Evolutionary conservation across 2,113 vertebrate species (phyloP).

Genomic region (Otocyon megalotis): DNA sequence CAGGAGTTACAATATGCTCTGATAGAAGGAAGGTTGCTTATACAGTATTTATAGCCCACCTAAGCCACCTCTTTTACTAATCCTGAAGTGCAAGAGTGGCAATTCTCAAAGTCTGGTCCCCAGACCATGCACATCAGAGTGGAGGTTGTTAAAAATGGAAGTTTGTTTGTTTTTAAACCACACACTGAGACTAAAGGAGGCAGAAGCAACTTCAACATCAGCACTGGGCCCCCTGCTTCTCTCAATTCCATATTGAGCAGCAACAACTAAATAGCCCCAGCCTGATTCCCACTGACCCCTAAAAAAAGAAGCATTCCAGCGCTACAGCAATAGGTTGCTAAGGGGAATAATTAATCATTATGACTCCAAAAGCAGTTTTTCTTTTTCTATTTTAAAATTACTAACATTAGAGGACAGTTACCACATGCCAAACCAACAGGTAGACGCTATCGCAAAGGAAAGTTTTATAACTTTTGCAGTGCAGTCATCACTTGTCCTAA

Average conservation of each 20-base stretch:
- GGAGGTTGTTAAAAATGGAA: not conserved
- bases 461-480: not conserved
- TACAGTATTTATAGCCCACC: not conserved
- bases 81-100: not conserved
- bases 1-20: not conserved
- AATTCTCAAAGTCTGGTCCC: not conserved
- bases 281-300: not conserved
- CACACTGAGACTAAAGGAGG: not conserved
- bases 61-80: not conserved
- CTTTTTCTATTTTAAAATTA: slow-evolving; percentile 38
- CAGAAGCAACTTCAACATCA: not conserved
- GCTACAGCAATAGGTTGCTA: not conserved
- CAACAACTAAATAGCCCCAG: not conserved
- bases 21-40: not conserved
- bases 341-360: slow-evolving; percentile 31
- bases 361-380: not conserved
- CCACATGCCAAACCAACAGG: not conserved
- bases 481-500: slow-evolving; percentile 41
- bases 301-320: not conserved
- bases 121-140: not conserved
- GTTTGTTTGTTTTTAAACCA: not conserved
- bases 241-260: not conserved
- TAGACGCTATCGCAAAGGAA: not conserved
- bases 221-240: not conserved
- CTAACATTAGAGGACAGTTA: slow-evolving; percentile 32